phyloP scores from a whole-genome alignment of 2,888 invertebrate species.

The Trilocha varians region DNA sequence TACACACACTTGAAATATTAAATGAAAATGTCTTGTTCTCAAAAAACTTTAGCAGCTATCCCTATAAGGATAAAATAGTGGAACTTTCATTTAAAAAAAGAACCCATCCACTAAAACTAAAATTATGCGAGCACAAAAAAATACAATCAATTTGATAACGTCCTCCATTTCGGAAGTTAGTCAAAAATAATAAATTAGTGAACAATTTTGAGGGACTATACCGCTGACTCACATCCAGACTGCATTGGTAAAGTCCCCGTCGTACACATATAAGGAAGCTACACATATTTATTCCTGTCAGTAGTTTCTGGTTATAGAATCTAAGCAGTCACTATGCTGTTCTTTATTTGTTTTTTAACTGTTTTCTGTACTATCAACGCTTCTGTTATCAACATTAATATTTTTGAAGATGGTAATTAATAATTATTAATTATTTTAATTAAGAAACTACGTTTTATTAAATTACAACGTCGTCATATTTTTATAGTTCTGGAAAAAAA shows the following conservation, averaged over 20 bases:
- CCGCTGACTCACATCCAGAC: not conserved
- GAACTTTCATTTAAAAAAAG: not conserved
- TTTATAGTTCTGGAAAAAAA: too few species aligned
- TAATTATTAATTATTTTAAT: not conserved
- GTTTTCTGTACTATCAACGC: constrained; percentile 11
- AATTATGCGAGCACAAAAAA: not conserved
- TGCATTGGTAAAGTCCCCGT: constrained; percentile 13
- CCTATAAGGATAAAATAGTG: not conserved
- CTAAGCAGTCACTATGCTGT: constrained; percentile 8
- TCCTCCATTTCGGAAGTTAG: too few species aligned
- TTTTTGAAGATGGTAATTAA: constrained; percentile 11
- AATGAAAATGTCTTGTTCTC: too few species aligned
- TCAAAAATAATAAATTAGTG: too few species aligned
- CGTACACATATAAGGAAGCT: constrained; percentile 7
- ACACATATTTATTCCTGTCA: not conserved
- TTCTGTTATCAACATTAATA: constrained; percentile 10
- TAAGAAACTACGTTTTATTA: too few species aligned
- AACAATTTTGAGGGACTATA: too few species aligned
- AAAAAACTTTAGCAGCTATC: too few species aligned
- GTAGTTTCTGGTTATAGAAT: not conserved
- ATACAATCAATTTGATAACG: not conserved
- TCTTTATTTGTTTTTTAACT: constrained; percentile 9
- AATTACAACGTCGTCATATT: too few species aligned
- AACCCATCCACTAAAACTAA: not conserved
- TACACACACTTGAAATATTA: too few species aligned